These are phyloP conservation scores for Hypomesus transpacificus DNA, from an alignment of 2,113 vertebrate species.

Conservation along the genomic window DNA sequence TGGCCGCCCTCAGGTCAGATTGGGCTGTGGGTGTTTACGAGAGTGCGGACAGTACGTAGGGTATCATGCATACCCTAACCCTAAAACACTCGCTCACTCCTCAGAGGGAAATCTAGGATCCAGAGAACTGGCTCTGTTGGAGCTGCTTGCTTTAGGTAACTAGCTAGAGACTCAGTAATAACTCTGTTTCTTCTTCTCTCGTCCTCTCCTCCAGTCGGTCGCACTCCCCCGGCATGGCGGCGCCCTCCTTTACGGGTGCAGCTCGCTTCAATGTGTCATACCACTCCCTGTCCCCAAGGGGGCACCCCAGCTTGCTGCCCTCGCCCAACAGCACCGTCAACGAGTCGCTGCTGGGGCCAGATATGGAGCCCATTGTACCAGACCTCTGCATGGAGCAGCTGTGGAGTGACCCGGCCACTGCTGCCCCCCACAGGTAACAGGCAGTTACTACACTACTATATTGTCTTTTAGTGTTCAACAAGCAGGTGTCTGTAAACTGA, in stretches of 20 bases:
- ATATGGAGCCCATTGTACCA: conserved; percentile 89
- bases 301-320: conserved; percentile 73
- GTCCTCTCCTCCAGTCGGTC: conserved; percentile 75
- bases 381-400: conserved; percentile 95
- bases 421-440: conserved; percentile 71
- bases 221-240: conserved; percentile 91
- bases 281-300: conserved; percentile 75
- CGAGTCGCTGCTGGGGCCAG: conserved; percentile 76
- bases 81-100: no score
- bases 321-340: conserved; percentile 81
- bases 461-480: background rate
- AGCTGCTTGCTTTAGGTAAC: no score
- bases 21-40: no score
- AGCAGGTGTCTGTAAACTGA: background rate
- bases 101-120: no score
- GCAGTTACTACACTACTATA: background rate
- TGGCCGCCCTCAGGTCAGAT: conserved; percentile 87
- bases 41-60: no score
- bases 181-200: background rate
- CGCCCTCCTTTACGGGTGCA: conserved; percentile 85
- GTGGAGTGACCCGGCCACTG: conserved; percentile 81
- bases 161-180: background rate
- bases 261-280: conserved; percentile 89
- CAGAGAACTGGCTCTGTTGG: no score
- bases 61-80: no score